Percentiles rank a stretch among this genome's conserved stretches.
Evolutionary conservation across 2,797 vertebrate genomes (phyloP).

Genomic region (Cyclopterus lumpus): DNA sequence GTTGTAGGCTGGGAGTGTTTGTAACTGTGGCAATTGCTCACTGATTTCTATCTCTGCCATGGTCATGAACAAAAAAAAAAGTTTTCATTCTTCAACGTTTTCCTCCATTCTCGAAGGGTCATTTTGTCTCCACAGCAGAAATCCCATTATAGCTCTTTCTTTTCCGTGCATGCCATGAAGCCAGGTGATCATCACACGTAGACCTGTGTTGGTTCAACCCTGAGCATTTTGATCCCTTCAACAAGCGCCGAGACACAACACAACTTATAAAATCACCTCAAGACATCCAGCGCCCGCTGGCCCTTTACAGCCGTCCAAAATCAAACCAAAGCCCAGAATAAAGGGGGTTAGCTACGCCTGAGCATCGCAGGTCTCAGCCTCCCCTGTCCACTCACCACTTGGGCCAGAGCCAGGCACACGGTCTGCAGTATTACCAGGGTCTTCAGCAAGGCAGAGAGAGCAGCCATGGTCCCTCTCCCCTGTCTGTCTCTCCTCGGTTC

Average conservation of each 20-base stretch:
- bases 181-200: neutral
- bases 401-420: conserved; percentile 89
- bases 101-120: conserved; percentile 17
- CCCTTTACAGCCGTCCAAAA: conserved; percentile 24
- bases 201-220: neutral
- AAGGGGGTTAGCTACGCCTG: conserved; percentile 20
- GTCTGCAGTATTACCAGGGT: conserved; percentile 88
- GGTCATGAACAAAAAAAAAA: conserved; percentile 16
- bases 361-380: conserved; percentile 40
- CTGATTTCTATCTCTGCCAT: conserved; percentile 29
- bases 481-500: conserved; percentile 71
- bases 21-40: neutral
- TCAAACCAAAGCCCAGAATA: conserved; percentile 39
- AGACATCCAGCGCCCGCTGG: neutral
- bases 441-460: conserved; percentile 71
- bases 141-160: conserved; percentile 29
- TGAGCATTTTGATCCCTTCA: conserved; percentile 20
- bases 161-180: conserved; percentile 14
- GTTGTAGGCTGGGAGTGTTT: neutral
- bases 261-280: conserved; percentile 14
- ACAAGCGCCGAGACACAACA: conserved; percentile 14
- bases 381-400: conserved; percentile 90
- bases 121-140: conserved; percentile 28
- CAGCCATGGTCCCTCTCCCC: conserved; percentile 84
- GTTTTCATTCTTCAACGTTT: neutral